Evolutionary conservation across 1,140 invertebrate species (phyloP), one percentile per base, ranked within the genome.

Genomic region (Penaeus vannamei): DNA sequence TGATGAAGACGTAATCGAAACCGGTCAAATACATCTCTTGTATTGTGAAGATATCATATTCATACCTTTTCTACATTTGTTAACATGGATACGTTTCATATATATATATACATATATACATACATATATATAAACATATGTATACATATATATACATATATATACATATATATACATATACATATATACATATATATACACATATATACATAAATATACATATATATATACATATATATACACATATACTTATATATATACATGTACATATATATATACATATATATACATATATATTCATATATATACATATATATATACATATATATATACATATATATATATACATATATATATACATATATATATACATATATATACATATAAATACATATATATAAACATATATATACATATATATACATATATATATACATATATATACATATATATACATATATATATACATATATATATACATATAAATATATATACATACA

Each of bases 131-230:
- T 64, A 64, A 19, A 64, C n/a, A 64, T 64, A 64, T 64, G n/a
- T 64, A 64, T 64, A 64, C n/a, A 64, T 64, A 64, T 64, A 64
- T 64, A 64, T 64, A 64, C n/a, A 64, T 64, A 64, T n/a, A 64
- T 64, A 64, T 64, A 64, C n/a, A 64, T n/a, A 64, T n/a, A 64
- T n/a, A 64, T 64, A 64, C n/a, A 64, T 64, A 64, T 64, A 64
- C n/a, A 64, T 64, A 64, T n/a, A 64, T n/a, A 64, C 62, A 64
- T 64, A 64, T 64, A 64, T 64, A 64, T 64, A 64, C n/a, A 64
- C 62, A 64, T 64, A 64, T 64, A 64, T 64, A 64, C 62, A 64
- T 64, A 64, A 19, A 64, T 64, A 64, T 64, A 64, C 62, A 64
- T 64, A 64, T 64, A 64, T 64, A 64, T 64, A 64, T 64, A 64